These are phyloP conservation scores for Diacarnus erythraeanus DNA, from an alignment of 37 sponge, comb jelly and placozoan species.

Conservation along the genomic window DNA sequence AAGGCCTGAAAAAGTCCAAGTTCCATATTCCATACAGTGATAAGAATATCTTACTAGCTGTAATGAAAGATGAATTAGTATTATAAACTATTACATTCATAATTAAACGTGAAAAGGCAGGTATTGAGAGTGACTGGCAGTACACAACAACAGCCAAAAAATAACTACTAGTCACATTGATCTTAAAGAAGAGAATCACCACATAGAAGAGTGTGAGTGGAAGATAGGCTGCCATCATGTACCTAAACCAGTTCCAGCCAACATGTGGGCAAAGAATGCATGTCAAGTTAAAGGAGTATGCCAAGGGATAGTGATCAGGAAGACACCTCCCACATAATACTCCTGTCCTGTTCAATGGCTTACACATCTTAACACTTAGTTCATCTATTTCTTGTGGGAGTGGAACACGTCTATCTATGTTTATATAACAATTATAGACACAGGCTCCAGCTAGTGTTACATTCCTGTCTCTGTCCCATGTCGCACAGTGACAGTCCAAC, in stretches of 20 bases:
- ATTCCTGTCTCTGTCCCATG: too few species aligned
- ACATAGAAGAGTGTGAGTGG: constrained; percentile 60
- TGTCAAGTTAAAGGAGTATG: constrained; percentile 24
- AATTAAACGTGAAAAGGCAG: constrained; percentile 15
- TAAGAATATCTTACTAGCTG: neutral
- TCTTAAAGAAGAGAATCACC: constrained; percentile 46
- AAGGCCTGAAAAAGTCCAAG: constrained; percentile 31
- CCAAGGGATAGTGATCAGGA: constrained; percentile 8
- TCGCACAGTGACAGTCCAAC: too few species aligned
- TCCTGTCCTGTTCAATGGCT: constrained; percentile 29
- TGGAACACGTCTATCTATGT: too few species aligned
- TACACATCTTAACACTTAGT: constrained; percentile 20
- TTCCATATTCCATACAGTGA: constrained; percentile 28
- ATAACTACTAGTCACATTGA: constrained; percentile 50
- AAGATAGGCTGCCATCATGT: constrained; percentile 12
- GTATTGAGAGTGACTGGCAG: constrained; percentile 41
- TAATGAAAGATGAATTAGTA: too few species aligned
- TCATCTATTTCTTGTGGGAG: neutral
- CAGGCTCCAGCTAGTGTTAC: too few species aligned
- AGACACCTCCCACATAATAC: constrained; percentile 62
- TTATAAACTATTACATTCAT: neutral
- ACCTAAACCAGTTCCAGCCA: constrained; percentile 3
- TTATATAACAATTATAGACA: too few species aligned
- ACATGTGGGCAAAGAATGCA: constrained; percentile 5
- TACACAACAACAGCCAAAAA: constrained; percentile 56